Evolutionary conservation across 2,888 invertebrate species (phyloP), one percentile per base, ranked within the genome.

Genomic region (Bombyx huttoni): DNA sequence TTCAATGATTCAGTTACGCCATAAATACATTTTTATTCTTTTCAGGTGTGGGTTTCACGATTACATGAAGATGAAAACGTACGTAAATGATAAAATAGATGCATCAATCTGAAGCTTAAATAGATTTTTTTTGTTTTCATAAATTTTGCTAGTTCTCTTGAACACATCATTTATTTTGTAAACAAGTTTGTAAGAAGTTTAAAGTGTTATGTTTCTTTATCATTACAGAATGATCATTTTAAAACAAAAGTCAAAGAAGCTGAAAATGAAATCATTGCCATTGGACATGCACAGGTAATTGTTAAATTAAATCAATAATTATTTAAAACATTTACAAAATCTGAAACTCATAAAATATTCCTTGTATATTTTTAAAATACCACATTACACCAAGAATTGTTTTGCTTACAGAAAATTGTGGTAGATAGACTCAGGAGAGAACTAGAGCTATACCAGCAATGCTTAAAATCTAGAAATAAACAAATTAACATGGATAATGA

Each of bases 271-370:
- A 91, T 91, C 53, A 77, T 91, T 58, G 74, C 86, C 9, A 86
- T 91, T 68, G 90, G 91, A 46, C 89, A 89, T 69, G 85, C 84
- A 60, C 91, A 91, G 86, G 91, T 91, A 81, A 86, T 87, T 78
- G 51, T 50, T 48, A n/a, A 54, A 40, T 24, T 14, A 53, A 52
- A 24, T 5, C 5, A 24, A 3, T 24, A 24, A 24, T 3, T 24
- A 24, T 24, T 5, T 24, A 5, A 24, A 24, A 24, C 5, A 24
- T 24, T 24, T 24, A 24, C 24, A 24, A 24, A 2, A 24, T 24
- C 24, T 24, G 24, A 24, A 24, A 24, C 3, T 24, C 5, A 24
- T 24, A 24, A 24, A 24, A 24, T n/a, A n/a, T n/a, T n/a, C n/a
- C n/a, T n/a, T n/a, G n/a, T n/a, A n/a, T n/a, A n/a, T n/a, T n/a